A percentile compares a stretch with the other conserved stretches of the same genome.
Evolutionary conservation across 2,797 vertebrate species (phyloP).

Genomic region (Clarias laeviceps): DNA sequence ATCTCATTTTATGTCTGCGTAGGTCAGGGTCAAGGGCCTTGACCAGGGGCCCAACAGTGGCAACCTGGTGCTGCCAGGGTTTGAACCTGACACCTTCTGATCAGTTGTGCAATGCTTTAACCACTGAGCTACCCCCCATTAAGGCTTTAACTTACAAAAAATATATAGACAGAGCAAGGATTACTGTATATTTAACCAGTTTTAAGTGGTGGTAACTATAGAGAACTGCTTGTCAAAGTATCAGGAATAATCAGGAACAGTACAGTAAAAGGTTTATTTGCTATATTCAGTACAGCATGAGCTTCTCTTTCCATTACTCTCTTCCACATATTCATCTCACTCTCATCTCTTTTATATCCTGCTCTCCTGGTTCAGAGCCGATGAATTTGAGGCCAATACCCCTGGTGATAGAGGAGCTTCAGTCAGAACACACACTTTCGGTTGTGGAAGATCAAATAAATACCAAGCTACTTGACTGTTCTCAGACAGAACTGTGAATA

Average conservation of each 20-base stretch:
- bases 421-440: slow-evolving; percentile 65
- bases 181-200: slow-evolving; percentile 69
- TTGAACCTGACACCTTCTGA: too few species aligned
- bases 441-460: slow-evolving; percentile 72
- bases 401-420: slow-evolving; percentile 63
- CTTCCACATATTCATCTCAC: slow-evolving; percentile 48
- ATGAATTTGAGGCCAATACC: slow-evolving; percentile 73
- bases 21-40: too few species aligned
- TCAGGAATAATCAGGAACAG: slow-evolving; percentile 76
- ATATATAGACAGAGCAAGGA: slow-evolving; percentile 64
- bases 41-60: too few species aligned
- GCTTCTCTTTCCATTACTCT: slow-evolving; percentile 49
- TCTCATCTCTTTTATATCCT: slow-evolving; percentile 53
- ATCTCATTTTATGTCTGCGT: too few species aligned
- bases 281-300: slow-evolving; percentile 52
- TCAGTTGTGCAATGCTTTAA: too few species aligned
- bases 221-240: slow-evolving; percentile 73
- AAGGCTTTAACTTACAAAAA: too few species aligned
- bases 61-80: too few species aligned
- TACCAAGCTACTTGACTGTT: slow-evolving; percentile 64
- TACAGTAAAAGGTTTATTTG: slow-evolving; percentile 62
- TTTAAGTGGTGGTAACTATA: slow-evolving; percentile 72
- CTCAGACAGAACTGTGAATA: slow-evolving; percentile 66
- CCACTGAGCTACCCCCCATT: too few species aligned
- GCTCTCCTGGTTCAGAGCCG: slow-evolving; percentile 56